Evolutionary conservation across 2,888 invertebrate species (phyloP), one percentile per base, ranked within the genome.

Genomic region (Fabriciana adippe): DNA sequence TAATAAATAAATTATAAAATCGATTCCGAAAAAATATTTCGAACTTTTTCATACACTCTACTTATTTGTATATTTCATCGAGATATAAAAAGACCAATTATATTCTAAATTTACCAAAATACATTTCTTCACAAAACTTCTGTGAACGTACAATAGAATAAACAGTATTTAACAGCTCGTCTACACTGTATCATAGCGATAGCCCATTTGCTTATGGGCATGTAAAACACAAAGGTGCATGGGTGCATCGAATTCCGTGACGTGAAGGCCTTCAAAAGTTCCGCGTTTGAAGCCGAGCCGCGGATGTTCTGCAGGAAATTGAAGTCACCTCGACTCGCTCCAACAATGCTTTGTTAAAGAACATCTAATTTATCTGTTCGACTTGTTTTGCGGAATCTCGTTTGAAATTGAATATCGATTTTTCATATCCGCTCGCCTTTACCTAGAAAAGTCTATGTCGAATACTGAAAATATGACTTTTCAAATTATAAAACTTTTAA

Each of bases 331-430:
- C 84, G 77, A 78, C 81, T 75, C 79, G 79, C 79, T 81, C 80
- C 82, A 89, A 89, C 90, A 89, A 87, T 87, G 91, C 91, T 89
- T 88, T 89, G 88, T 85, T 89, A 90, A 91, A 90, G 90, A 90
- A 90, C 87, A 86, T 90, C 86, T 89, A 88, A 90, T 90, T 90
- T 88, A 90, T 90, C 90, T 89, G 81, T 78, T 77, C 78, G 78
- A 85, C 81, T 88, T 85, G 85, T 87, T 89, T 86, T 81, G 75
- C 80, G 85, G 83, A 76, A 82, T 82, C 80, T 78, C 78, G 80
- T 84, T 89, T 88, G 87, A 89, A 91, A 91, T 90, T 90, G 88
- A 90, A 89, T 90, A 90, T 91, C 86, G 90, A 91, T 75, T 74
- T 74, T 74, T 66, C 65, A 71, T 71, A 71, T 68, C 68, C 66